Conservation (phyloP, 2,113 vertebrate genomes). For the Archocentrus centrarchus region DNA sequence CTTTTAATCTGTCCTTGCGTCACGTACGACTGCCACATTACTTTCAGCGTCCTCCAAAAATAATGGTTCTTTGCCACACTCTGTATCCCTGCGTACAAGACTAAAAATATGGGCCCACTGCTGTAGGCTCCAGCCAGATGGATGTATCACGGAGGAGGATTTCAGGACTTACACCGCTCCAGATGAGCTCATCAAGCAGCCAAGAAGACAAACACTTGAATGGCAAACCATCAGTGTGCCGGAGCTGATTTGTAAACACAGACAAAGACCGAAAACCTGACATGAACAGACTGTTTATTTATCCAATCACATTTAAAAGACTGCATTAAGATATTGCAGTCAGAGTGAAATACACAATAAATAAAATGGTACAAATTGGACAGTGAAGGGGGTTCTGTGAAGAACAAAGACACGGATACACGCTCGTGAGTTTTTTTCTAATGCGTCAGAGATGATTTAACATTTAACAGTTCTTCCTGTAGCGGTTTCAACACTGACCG, state of each 20-base stretch:
- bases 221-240: neutral
- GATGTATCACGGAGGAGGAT: conserved; percentile 41
- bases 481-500: conserved; percentile 33
- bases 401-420: conserved; percentile 43
- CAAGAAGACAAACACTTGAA: conserved; percentile 41
- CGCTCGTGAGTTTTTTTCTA: conserved; percentile 39
- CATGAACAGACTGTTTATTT: conserved; percentile 52
- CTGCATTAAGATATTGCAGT: conserved; percentile 26
- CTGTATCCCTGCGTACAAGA: conserved; percentile 15
- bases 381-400: conserved; percentile 46
- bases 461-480: conserved; percentile 18
- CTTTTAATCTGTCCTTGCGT: neutral
- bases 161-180: conserved; percentile 38
- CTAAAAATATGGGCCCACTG: conserved; percentile 33
- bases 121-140: conserved; percentile 53
- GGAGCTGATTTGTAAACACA: conserved; percentile 34
- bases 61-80: conserved; percentile 13
- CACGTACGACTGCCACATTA: conserved; percentile 1
- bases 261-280: neutral
- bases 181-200: conserved; percentile 33
- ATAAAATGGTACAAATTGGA: conserved; percentile 52
- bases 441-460: conserved; percentile 33
- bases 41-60: conserved; percentile 17
- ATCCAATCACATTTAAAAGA: conserved; percentile 37
- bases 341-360: conserved; percentile 49